Percentiles rank a stretch among this genome's conserved stretches.
These are phyloP conservation scores for Bombycilla garrulus DNA, from an alignment of 2,113 vertebrate genomes.

Conservation along the genomic window DNA sequence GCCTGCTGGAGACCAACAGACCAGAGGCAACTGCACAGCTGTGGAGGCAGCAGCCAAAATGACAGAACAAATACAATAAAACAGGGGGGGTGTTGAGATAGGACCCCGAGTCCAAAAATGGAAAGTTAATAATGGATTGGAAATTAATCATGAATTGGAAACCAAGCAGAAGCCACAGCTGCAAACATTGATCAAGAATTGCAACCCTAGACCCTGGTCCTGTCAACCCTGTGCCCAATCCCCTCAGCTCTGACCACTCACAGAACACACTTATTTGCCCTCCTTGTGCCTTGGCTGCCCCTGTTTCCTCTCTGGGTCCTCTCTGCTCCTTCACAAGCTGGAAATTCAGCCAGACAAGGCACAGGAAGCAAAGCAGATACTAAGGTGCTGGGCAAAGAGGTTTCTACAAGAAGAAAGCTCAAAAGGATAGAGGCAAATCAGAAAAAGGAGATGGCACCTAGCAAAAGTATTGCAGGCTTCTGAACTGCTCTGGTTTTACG, in stretches of 20 bases:
- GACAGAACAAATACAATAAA: neutral
- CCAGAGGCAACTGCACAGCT: neutral
- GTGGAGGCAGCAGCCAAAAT: neutral
- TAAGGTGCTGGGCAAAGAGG: neutral
- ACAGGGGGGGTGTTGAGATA: fast-evolving
- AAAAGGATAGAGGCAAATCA: neutral
- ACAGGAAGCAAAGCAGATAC: neutral
- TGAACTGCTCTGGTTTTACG: neutral
- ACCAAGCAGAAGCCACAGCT: neutral
- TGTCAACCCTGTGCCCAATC: neutral
- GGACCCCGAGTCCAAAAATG: neutral
- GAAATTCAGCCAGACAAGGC: neutral
- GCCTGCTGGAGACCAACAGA: neutral
- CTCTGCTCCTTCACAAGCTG: neutral
- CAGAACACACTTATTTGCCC: neutral
- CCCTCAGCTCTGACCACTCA: neutral
- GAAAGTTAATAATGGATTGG: neutral
- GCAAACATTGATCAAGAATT: neutral
- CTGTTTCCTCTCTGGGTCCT: neutral
- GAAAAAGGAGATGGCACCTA: neutral
- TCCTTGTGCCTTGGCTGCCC: neutral
- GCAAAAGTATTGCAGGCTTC: neutral
- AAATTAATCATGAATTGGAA: neutral
- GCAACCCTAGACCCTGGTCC: neutral
- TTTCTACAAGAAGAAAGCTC: neutral